Evolutionary conservation across 1,140 invertebrate genomes (phyloP).

Genomic region (Drosophila arawakana): DNA sequence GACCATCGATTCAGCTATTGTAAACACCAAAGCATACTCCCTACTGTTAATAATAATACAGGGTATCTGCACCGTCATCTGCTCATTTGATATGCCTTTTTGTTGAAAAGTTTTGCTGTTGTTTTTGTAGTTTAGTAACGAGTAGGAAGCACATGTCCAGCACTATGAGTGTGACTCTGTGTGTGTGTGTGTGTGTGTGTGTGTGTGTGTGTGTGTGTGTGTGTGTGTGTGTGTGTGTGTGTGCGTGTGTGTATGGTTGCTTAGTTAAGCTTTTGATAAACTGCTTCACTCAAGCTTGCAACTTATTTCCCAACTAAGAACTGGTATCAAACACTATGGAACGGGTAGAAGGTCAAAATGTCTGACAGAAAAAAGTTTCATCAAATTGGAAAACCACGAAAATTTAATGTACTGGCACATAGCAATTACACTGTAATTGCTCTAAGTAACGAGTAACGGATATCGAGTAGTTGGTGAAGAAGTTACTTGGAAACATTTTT

Average conservation of each 20-base stretch:
- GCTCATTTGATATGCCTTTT: conserved; percentile 32
- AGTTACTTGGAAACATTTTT: not conserved
- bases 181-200: conserved; percentile 7
- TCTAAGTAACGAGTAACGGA: not conserved
- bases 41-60: not conserved
- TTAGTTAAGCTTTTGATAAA: conserved; percentile 77
- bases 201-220: not conserved
- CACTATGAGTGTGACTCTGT: not conserved
- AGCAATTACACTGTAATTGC: not conserved
- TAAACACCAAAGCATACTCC: not conserved
- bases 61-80: conserved; percentile 32
- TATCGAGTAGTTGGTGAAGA: not conserved
- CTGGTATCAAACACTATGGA: not conserved
- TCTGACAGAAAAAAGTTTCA: too few relatives aligned
- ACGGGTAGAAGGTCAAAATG: not conserved
- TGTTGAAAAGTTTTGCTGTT: conserved; percentile 14
- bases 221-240: conserved; percentile 1
- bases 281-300: conserved; percentile 45
- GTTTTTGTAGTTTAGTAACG: not conserved
- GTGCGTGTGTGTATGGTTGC: conserved; percentile 15
- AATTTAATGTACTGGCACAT: too few relatives aligned
- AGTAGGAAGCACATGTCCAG: conserved; percentile 9
- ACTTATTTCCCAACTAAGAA: conserved; percentile 23
- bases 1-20: not conserved
- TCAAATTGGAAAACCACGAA: too few relatives aligned